Evolutionary conservation across 2,113 vertebrate genomes (phyloP).

Genomic region (Calyptomena viridis): DNA sequence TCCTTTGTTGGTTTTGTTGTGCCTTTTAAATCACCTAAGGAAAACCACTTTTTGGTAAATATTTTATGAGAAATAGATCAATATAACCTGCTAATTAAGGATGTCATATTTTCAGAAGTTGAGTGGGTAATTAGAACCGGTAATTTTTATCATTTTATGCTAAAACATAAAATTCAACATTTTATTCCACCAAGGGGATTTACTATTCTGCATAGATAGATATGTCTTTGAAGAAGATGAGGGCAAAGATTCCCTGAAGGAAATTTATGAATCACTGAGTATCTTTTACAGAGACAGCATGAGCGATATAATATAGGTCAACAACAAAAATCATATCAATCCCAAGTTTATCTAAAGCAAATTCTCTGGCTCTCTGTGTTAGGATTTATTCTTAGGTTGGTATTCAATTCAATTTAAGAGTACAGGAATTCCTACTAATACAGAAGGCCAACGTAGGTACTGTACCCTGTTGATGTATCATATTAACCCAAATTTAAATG

Average conservation of each 20-base stretch:
- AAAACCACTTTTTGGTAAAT: not conserved
- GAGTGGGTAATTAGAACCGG: not conserved
- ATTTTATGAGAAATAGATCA: not conserved
- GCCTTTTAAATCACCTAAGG: not conserved
- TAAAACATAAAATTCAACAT: not conserved
- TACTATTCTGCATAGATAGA: not conserved
- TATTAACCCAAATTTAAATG: not conserved
- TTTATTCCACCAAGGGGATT: not conserved
- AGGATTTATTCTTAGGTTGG: not conserved
- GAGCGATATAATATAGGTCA: constrained; percentile 1
- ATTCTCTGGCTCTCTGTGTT: not conserved
- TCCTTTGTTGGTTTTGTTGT: not conserved
- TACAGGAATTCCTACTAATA: not conserved
- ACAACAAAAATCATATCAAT: not conserved
- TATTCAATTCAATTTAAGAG: not conserved
- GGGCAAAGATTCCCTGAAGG: constrained; percentile 14
- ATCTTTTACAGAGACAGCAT: not conserved
- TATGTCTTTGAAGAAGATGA: constrained; percentile 31
- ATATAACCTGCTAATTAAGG: not conserved
- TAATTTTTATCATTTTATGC: not conserved
- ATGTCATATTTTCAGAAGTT: not conserved
- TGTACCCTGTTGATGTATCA: not conserved
- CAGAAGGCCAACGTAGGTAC: not conserved
- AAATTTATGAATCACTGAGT: constrained; percentile 13
- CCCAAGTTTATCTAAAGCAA: not conserved